Evolutionary conservation across 2,888 invertebrate species (phyloP).

Genomic region (Scaptomyza polygonia): DNA sequence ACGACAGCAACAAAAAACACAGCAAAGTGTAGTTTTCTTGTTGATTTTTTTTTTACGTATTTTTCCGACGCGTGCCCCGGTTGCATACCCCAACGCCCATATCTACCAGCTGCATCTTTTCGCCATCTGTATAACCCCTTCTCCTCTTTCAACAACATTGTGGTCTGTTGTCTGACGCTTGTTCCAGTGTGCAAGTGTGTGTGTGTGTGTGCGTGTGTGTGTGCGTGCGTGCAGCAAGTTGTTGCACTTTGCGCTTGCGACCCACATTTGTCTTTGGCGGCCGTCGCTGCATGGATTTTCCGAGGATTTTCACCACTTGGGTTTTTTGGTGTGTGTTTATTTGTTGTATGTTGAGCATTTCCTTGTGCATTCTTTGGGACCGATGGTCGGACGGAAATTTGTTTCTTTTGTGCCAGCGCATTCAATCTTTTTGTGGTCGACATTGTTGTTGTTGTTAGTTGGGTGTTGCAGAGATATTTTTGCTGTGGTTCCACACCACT

Average conservation of each 20-base stretch:
- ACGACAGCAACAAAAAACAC: background rate
- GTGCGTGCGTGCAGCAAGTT: conserved; percentile 51
- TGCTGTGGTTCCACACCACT: conserved; percentile 25
- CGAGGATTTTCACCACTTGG: conserved; percentile 67
- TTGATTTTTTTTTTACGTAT: conserved; percentile 20
- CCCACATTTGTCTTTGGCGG: conserved; percentile 77
- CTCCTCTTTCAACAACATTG: conserved; percentile 2
- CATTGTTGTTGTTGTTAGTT: conserved; percentile 20
- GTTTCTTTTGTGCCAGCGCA: conserved; percentile 58
- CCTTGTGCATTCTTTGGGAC: conserved; percentile 59
- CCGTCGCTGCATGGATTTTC: conserved; percentile 62
- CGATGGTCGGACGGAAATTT: conserved; percentile 56
- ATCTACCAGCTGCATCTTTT: conserved; percentile 57
- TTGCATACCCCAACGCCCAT: conserved; percentile 32
- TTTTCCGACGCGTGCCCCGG: conserved; percentile 52
- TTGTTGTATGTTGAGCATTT: conserved; percentile 60
- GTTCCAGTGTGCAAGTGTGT: conserved; percentile 10
- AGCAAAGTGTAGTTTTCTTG: conserved; percentile 39
- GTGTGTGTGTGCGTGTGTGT: conserved; percentile 46
- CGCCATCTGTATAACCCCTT: conserved; percentile 33
- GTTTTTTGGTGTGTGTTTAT: conserved; percentile 25
- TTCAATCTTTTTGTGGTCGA: conserved; percentile 52
- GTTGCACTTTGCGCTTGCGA: conserved; percentile 78
- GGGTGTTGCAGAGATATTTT: conserved; percentile 5
- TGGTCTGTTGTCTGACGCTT: conserved; percentile 20